phyloP scores from a whole-genome alignment of 2,797 vertebrate species.

The Acipenser ruthenus region DNA sequence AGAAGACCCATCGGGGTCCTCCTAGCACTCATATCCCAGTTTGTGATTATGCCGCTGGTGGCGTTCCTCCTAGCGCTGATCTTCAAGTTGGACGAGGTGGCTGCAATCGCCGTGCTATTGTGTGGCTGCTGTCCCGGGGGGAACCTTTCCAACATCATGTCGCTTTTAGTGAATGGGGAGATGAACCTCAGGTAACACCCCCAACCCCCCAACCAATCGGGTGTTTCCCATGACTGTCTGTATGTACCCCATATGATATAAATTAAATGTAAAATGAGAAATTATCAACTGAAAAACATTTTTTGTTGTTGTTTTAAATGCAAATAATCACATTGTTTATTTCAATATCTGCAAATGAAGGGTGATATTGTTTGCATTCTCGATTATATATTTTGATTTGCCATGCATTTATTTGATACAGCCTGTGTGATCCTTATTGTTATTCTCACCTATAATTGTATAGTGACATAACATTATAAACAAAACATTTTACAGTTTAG shows the following conservation, averaged over 20 bases:
- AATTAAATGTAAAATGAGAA: not conserved
- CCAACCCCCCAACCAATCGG: too few relatives aligned
- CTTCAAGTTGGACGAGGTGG: slow-evolving; percentile 84
- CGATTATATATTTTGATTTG: too few relatives aligned
- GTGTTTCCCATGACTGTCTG: too few relatives aligned
- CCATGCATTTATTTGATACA: too few relatives aligned
- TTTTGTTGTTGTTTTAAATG: not conserved
- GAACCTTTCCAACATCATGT: slow-evolving; percentile 91
- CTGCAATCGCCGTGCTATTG: slow-evolving; percentile 87
- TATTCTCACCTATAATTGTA: too few relatives aligned
- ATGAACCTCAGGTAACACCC: slow-evolving; percentile 89
- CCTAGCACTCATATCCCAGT: slow-evolving; percentile 85
- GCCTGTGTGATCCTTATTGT: too few relatives aligned
- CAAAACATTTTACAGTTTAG: too few relatives aligned
- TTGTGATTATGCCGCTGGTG: slow-evolving; percentile 86
- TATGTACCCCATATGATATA: too few relatives aligned
- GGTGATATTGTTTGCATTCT: too few relatives aligned
- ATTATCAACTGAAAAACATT: not conserved
- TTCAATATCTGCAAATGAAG: too few relatives aligned
- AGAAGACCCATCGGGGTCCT: slow-evolving; percentile 78
- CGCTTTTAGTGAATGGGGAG: slow-evolving; percentile 86
- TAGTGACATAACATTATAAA: too few relatives aligned
- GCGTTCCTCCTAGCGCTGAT: slow-evolving; percentile 81
- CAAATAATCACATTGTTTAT: too few relatives aligned
- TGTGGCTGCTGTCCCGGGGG: slow-evolving; percentile 95